A percentile compares a stretch with the other conserved stretches of the same genome.
These are phyloP conservation scores for Neolamprologus brichardi DNA, from an alignment of 2,113 vertebrate species.

Conservation along the genomic window DNA sequence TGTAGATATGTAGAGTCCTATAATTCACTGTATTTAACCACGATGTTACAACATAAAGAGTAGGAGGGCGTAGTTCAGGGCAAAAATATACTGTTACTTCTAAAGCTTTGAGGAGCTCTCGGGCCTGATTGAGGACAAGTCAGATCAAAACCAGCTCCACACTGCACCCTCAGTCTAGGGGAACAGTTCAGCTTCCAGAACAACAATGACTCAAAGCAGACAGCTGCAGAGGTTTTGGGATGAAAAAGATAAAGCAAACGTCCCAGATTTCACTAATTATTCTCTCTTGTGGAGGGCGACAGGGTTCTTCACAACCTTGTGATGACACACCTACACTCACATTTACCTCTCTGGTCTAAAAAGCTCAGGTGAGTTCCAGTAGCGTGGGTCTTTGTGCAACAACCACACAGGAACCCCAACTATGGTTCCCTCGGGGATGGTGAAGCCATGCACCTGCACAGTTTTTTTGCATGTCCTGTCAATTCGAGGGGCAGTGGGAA, in stretches of 20 bases:
- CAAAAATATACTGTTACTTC: background rate
- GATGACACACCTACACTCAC: background rate
- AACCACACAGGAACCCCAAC: constrained; percentile 3
- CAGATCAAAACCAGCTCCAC: background rate
- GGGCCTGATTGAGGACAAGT: background rate
- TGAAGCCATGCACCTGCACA: constrained; percentile 12
- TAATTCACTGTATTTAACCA: background rate
- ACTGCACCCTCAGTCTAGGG: background rate
- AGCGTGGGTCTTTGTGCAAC: constrained; percentile 50
- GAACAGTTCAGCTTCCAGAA: background rate
- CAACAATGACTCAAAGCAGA: background rate
- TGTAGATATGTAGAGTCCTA: background rate
- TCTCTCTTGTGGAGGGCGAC: background rate
- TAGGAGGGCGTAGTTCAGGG: background rate
- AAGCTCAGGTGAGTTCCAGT: constrained; percentile 39
- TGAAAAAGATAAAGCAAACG: background rate
- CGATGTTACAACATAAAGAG: background rate
- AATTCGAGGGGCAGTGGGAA: constrained; percentile 33
- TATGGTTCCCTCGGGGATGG: constrained; percentile 24
- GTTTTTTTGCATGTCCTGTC: constrained; percentile 54
- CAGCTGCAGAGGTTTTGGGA: background rate
- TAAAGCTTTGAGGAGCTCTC: background rate
- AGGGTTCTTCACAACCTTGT: background rate
- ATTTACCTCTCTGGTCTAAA: background rate
- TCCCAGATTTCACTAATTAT: background rate